These are phyloP conservation scores for Danaus chrysippus DNA, from an alignment of 2,888 invertebrate species.

Conservation along the genomic window DNA sequence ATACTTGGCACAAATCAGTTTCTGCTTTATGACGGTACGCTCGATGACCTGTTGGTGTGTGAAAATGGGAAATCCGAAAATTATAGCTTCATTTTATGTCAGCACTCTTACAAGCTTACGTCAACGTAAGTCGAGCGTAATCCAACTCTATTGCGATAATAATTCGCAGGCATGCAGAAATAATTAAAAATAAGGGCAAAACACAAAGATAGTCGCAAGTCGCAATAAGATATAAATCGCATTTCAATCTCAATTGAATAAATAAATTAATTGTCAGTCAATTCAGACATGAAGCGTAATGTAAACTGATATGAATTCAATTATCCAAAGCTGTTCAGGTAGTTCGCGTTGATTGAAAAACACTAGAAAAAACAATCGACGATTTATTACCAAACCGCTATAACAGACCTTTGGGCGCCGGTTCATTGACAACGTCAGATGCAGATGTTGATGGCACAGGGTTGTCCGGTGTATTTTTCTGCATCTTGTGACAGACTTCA, in stretches of 20 bases:
- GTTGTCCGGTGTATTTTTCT: constrained; percentile 77
- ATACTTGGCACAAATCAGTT: constrained; percentile 48
- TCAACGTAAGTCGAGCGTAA: constrained; percentile 1
- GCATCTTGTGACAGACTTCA: constrained; percentile 98
- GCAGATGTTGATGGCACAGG: constrained; percentile 64
- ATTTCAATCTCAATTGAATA: constrained; percentile 11
- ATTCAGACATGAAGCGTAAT: not conserved
- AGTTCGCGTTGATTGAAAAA: not conserved
- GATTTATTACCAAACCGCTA: not conserved
- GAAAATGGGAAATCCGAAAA: constrained; percentile 23
- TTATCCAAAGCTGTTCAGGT: not conserved
- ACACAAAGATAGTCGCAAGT: constrained; percentile 15
- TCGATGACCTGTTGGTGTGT: constrained; percentile 31
- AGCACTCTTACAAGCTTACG: constrained; percentile 10
- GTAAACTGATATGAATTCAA: not conserved
- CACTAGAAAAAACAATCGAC: no score
- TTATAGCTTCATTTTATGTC: constrained; percentile 37
- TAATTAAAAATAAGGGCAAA: constrained; percentile 12
- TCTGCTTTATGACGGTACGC: constrained; percentile 40
- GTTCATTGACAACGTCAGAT: constrained; percentile 54
- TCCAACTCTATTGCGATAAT: not conserved
- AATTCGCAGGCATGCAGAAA: constrained; percentile 11
- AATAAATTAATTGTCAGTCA: constrained; percentile 8
- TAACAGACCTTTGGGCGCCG: constrained; percentile 57
- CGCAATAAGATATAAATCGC: constrained; percentile 10